Conservation (phyloP, 2,797 vertebrate genomes). For the Babyrousa celebensis region DNA sequence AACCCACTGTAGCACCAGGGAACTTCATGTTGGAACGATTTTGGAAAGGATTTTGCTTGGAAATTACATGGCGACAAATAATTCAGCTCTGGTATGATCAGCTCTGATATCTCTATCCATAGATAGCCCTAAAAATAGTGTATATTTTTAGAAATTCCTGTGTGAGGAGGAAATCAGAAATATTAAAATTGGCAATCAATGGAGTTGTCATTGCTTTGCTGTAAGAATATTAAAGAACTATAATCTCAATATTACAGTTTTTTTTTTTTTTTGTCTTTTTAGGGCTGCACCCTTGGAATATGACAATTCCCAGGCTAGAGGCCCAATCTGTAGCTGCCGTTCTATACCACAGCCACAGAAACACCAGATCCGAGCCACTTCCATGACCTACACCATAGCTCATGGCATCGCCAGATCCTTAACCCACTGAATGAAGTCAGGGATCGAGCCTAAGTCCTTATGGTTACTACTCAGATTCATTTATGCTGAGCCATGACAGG, state of each 20-base stretch:
- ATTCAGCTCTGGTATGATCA: background rate
- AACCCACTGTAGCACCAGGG: too few relatives aligned
- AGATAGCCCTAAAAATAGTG: background rate
- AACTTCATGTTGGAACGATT: background rate
- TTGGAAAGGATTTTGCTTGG: background rate
- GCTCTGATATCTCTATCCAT: background rate
- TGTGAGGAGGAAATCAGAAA: constrained; percentile 40
- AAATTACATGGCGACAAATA: background rate
- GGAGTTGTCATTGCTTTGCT: background rate
- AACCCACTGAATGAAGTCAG: too few relatives aligned
- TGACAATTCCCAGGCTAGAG: too few relatives aligned
- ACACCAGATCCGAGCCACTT: too few relatives aligned
- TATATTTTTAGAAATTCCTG: background rate
- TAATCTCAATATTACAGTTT: background rate
- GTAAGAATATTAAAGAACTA: background rate
- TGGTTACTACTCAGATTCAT: too few relatives aligned
- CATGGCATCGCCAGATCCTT: too few relatives aligned
- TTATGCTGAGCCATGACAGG: too few relatives aligned
- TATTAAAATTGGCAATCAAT: background rate
- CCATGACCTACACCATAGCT: too few relatives aligned
- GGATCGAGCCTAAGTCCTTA: too few relatives aligned
- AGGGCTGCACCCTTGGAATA: too few relatives aligned
- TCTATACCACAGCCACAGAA: too few relatives aligned
- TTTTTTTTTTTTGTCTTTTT: background rate
- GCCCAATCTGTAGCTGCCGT: too few relatives aligned